Base-by-base conservation (phyloP, 2,888 invertebrate genomes). In the Synergus umbraculus region DNA sequence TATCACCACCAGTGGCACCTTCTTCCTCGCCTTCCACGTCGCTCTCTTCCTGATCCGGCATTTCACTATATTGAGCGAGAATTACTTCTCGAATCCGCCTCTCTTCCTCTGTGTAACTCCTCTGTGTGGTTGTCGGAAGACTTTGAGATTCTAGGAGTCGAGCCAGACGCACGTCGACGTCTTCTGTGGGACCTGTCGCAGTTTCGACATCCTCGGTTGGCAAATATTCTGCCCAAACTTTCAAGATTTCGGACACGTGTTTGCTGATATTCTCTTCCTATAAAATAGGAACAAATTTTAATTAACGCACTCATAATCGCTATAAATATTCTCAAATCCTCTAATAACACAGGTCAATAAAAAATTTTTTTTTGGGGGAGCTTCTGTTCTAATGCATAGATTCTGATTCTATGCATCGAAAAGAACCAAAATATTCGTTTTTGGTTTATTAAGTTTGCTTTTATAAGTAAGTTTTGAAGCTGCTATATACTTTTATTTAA, bases 21-120 rank as follows among this genome's bases (percentile, higher is more conserved):
- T 92, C 93, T 9, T 93, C 93, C 58, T 93, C 93, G 4, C 93
- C 94, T 37, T 94, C 94, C 18, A 92, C 93, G 82, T 93, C 93
- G 82, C 93, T 93, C 87, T 94, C 94, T 90, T 96, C 96, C 88
- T 95, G 94, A 86, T 96, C 96, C 43, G 95, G 94, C 90, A 95
- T 95, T 90, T 96, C 96, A 89, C 97, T 96, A 88, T 98, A 98
- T 89, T 98, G 97, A 0, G 97, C 96, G 80, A 98, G 93, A 88
- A 98, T 98, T 76, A 97, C 97, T 91, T 97, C 96, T 49, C 97
- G 95, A 82, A 97, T 96, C 89, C 96, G 95, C 85, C 95, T 95
- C 87, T 98, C 97, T 86, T 98, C 98, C 65, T 95, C 96, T 0
- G 97, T 96, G 86, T 97, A 96, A 86, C 95, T 95, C 85, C 95